Evolutionary conservation across 1,140 invertebrate genomes (phyloP).

Genomic region (Bombus breviceps): DNA sequence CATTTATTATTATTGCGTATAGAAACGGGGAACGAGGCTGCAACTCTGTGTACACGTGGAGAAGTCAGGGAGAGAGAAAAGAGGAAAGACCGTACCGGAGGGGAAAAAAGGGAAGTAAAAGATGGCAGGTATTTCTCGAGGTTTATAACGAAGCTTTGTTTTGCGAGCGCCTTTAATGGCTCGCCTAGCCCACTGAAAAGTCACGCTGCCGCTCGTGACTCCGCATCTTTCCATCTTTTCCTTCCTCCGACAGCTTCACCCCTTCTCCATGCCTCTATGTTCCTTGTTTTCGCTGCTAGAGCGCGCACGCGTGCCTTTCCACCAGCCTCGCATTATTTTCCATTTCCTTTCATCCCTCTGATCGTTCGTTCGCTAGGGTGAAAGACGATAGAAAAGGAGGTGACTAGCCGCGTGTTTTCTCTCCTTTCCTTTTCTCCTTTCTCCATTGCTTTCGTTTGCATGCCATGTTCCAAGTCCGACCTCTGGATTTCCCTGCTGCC

Average conservation of each 20-base stretch:
- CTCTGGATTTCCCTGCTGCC: constrained; percentile 5
- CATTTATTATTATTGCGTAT: constrained; percentile 66
- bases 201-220: constrained; percentile 73
- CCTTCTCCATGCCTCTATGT: background rate
- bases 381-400: constrained; percentile 16
- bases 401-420: background rate
- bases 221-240: constrained; percentile 62
- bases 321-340: constrained; percentile 72
- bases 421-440: too few species aligned
- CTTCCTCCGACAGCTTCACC: constrained; percentile 27
- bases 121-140: constrained; percentile 55
- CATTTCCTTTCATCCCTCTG: constrained; percentile 70
- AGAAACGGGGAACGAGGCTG: constrained; percentile 6
- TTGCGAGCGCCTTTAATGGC: constrained; percentile 74
- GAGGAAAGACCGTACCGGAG: background rate
- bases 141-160: constrained; percentile 76
- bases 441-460: background rate
- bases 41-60: constrained; percentile 5
- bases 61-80: background rate
- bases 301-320: constrained; percentile 31
- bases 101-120: constrained; percentile 13
- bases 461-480: background rate
- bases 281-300: background rate
- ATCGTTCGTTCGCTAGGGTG: constrained; percentile 44
- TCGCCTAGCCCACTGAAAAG: constrained; percentile 66